Base-by-base conservation (phyloP, 2,888 invertebrate species). In the Meloe dianella region DNA sequence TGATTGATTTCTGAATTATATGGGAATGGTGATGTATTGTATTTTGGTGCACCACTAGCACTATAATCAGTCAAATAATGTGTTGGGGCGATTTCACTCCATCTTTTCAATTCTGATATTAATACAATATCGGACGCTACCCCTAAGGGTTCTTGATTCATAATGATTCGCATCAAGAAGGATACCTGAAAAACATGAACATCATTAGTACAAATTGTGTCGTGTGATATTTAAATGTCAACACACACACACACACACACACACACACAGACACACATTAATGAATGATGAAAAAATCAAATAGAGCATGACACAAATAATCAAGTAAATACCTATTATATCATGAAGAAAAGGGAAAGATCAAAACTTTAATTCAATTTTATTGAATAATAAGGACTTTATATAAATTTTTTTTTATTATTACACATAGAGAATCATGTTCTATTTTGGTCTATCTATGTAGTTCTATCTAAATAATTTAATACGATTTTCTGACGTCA, bases 1-100 rank as follows among this genome's bases (percentile, higher is more conserved):
- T 90, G 89, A 86, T 95, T 95, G 81, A 95, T 86, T 75, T 87
- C 87, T 67, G 90, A 88, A 80, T 92, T 90, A 82, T 89, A 88
- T 24, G 90, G 89, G 85, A 92, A 94, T 62, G 92, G 91, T 76
- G 90, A 90, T 72, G 86, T 84, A 68, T 86, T 85, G 81, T 90
- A 89, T 74, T 87, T 86, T 65, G 87, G 85, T 77, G 89, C 88
- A 73, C 85, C 86, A 64, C 85, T 83, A 72, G 84, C 84, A 73
- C 87, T 86, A 82, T 89, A 89, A 79, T 88, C 88, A 32, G 88
- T 86, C 75, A 86, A 84, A 67, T 80, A 79, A 74, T 85, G 84
- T 80, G 85, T 84, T 69, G 85, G 84, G 59, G 84, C 83, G 67
- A 85, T 85, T 69, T 88, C 86, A 73, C 86, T 84, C 89, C 89